These are phyloP conservation scores for Folsomia manolachei DNA, from an alignment of 2,888 invertebrate genomes.

Conservation along the genomic window DNA sequence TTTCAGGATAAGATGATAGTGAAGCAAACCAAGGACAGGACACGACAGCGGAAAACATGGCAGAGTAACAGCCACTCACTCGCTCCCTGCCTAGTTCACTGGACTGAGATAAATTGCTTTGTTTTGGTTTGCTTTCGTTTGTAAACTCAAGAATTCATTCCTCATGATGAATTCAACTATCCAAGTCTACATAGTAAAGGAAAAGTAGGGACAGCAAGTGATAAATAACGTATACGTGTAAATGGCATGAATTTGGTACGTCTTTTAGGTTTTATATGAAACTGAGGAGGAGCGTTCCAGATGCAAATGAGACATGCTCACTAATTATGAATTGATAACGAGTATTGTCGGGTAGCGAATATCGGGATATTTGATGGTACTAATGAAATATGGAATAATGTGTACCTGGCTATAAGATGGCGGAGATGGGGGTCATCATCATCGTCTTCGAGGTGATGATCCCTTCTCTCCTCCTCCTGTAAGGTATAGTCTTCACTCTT, in stretches of 20 bases:
- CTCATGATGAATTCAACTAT: too few relatives aligned
- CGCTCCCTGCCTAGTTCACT: not conserved
- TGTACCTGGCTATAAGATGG: slow-evolving; percentile 48
- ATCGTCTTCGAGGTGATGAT: slow-evolving; percentile 22
- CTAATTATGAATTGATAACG: too few relatives aligned
- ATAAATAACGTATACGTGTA: too few relatives aligned
- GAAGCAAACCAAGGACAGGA: slow-evolving; percentile 21
- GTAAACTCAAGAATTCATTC: too few relatives aligned
- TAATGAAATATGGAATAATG: slow-evolving; percentile 29
- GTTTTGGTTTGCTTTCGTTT: not conserved
- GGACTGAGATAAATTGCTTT: not conserved
- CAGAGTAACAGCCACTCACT: slow-evolving; percentile 6
- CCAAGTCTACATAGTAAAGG: too few relatives aligned
- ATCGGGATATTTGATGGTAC: slow-evolving; percentile 22
- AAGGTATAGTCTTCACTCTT: slow-evolving; percentile 48
- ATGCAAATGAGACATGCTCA: too few relatives aligned
- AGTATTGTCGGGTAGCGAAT: not conserved
- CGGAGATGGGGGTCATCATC: slow-evolving; percentile 49
- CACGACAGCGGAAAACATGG: slow-evolving; percentile 28
- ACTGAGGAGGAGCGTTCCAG: too few relatives aligned
- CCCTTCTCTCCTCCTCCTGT: slow-evolving; percentile 45
- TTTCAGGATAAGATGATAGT: slow-evolving; percentile 18
- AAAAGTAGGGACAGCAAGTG: too few relatives aligned
- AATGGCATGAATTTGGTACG: too few relatives aligned
- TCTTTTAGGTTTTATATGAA: too few relatives aligned